Evolutionary conservation across 1,140 invertebrate genomes (phyloP), one percentile per base, ranked within the genome.

Genomic region (Spodoptera frugiperda): DNA sequence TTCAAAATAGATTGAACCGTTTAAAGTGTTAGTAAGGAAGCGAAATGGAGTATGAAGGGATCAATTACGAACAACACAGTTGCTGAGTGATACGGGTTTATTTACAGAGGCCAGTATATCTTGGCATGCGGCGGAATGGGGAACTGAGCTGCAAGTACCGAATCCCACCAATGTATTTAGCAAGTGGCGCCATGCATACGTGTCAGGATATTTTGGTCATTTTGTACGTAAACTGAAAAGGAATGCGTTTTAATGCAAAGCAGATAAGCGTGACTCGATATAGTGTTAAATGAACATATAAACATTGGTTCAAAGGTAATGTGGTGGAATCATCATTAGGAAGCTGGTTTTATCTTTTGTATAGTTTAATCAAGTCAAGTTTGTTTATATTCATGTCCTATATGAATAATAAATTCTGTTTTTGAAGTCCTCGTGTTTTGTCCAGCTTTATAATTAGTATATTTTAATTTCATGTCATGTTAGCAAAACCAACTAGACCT

Each of bases 31-130:
- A 53, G 68, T 74, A 57, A 39, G 30, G 68, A 73, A 77, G 75
- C 53, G 57, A 74, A 72, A 79, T 76, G 55, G 78, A 77, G 76
- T 78, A 82, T 87, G 84, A 82, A 85, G 79, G 83, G 81, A 88
- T 88, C 85, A 89, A 89, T 87, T 87, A 87, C 85, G 75, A 77
- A 80, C 76, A 77, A 81, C 76, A 82, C 65, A 77, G 61, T 76
- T 76, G 81, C 86, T 79, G 81, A 86, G 84, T 86, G 82, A 87
- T 89, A 84, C 81, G 80, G 78, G 81, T 82, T 81, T 87, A 85
- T 87, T 85, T 83, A 72, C 72, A 77, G 73, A 14, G n/a, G 21
- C 63, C 12, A 51, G 48, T 21, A 8, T 30, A 30, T 25, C 4
- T 48, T 67, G 63, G 48, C 2, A 48, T 49, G 11, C 19, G n/a